phyloP scores from a whole-genome alignment of 2,888 invertebrate genomes.

The Dexiosoma caninum region DNA sequence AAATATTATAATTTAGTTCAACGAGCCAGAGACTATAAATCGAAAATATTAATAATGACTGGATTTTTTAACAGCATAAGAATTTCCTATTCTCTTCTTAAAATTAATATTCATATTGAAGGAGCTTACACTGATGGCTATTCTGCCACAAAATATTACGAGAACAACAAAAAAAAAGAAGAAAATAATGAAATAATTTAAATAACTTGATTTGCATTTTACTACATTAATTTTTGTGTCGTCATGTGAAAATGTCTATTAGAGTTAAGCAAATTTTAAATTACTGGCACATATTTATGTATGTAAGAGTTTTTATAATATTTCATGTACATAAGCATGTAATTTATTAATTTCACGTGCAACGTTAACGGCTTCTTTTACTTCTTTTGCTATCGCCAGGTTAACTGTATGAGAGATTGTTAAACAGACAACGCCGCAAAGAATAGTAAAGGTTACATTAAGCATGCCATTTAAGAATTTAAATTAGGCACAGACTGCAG shows the following conservation, averaged over 20 bases:
- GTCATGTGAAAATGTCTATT: neutral
- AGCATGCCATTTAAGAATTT: neutral
- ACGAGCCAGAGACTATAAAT: no score
- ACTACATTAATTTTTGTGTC: conserved; percentile 28
- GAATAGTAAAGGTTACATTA: conserved; percentile 10
- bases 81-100: neutral
- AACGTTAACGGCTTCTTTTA: neutral
- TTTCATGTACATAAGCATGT: neutral
- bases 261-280: neutral
- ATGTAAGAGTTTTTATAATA: conserved; percentile 5
- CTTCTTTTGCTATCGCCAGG: neutral
- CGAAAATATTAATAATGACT: no score
- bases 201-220: conserved; percentile 51
- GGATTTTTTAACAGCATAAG: no score
- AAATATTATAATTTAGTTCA: no score
- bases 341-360: conserved; percentile 15
- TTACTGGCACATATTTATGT: conserved; percentile 1
- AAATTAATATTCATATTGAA: neutral
- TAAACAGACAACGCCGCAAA: conserved; percentile 3
- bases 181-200: conserved; percentile 32
- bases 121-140: conserved; percentile 1
- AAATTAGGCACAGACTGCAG: neutral
- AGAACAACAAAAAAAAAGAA: no score
- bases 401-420: neutral
- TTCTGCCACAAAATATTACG: neutral